These are phyloP conservation scores for Chlorocebus sabaeus DNA, from an alignment of 2,113 vertebrate genomes.

Conservation along the genomic window DNA sequence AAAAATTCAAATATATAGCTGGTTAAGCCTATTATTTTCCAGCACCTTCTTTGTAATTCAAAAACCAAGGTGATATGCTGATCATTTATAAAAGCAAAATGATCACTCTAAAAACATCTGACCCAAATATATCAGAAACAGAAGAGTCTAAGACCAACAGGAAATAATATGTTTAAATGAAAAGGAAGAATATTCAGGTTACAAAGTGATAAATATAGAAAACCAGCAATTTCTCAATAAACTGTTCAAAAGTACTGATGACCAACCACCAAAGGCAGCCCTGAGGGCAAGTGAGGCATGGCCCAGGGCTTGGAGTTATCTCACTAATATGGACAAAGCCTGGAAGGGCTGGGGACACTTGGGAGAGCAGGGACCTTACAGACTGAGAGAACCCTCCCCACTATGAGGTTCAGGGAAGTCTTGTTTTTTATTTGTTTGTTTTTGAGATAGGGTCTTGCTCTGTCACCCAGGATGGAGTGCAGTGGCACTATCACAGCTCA, in stretches of 20 bases:
- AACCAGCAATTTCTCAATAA: neutral
- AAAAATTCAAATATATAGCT: conserved; percentile 27
- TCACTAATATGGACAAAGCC: neutral
- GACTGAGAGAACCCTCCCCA: neutral
- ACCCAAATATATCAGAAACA: neutral
- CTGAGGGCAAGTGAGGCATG: neutral
- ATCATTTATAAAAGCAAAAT: neutral
- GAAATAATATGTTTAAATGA: neutral
- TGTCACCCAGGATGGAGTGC: no score
- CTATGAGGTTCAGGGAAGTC: neutral
- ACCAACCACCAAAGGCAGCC: neutral
- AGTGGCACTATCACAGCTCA: no score
- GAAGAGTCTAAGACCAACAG: neutral
- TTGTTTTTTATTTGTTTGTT: no score
- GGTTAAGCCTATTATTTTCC: neutral
- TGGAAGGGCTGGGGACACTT: rapidly evolving
- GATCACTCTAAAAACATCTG: neutral
- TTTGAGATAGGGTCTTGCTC: no score
- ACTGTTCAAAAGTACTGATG: neutral
- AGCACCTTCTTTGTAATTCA: neutral
- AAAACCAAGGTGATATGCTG: neutral
- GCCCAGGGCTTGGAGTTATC: neutral
- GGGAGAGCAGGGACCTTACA: neutral
- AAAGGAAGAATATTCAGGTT: neutral
- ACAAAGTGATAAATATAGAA: neutral